Base-by-base conservation (phyloP, 2,113 vertebrate genomes). In the Danionella cerebrum region DNA sequence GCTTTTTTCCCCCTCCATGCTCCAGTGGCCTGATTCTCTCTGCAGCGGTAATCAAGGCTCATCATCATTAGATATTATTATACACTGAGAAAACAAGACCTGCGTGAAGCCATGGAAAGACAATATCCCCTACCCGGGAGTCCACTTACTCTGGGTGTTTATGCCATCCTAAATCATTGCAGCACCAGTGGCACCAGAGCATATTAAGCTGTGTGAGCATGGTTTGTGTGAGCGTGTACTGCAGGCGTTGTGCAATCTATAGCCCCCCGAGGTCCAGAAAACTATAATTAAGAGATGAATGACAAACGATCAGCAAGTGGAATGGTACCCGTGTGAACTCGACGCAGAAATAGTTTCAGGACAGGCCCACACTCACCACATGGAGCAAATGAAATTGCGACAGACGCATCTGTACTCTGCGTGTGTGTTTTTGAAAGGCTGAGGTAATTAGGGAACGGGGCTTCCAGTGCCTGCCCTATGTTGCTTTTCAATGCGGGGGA, bases 11-110 rank as follows among this genome's bases (percentile, higher is more conserved):
- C n/a, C n/a, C 35, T 41, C 42, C 5, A 7, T 36, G 71, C 59
- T 73, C 45, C 21, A 58, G 59, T 33, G 24, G 44, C 53, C 24
- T 27, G 52, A 18, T 24, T 57, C 7, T 19, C 41, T 64, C 50
- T 45, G 33, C 50, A 33, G 58, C 27, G 33, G 60, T 73, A 73
- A 73, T 69, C 59, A 69, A 50, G 60, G 35, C 50, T 69, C 66
- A 58, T 51, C 53, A 64, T 65, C 60, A 58, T 69, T 73, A 73
- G 24, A 64, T 42, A 64, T 65, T 58, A 64, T 65, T 59, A 70
- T 64, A 47, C 65, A 38, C 41, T 29, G 24, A 68, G 71, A 73
- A 73, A 69, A 25, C 58, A 67, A 73, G 65, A 25, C 57, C 47
- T 19, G 47, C 53, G 59, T 70, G 67, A 62, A 39, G 24, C 24